phyloP scores from a whole-genome alignment of 2,113 vertebrate species.

The Petromus typicus region DNA sequence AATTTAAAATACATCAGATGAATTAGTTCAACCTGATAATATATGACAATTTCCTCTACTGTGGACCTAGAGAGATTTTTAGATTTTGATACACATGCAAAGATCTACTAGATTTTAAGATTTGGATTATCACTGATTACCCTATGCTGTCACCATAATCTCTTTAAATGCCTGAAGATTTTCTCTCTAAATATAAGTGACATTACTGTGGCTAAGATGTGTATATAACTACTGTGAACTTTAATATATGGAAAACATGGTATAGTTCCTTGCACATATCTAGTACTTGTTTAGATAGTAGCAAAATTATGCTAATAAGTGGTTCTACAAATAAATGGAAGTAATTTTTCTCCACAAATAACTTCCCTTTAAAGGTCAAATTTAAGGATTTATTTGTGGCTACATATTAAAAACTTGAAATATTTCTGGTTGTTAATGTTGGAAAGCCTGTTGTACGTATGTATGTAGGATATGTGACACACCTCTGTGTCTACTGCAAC shows the following conservation, averaged over 20 bases:
- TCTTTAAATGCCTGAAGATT: slow-evolving; percentile 13
- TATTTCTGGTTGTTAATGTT: slow-evolving; percentile 29
- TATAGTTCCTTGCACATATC: background rate
- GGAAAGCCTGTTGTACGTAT: background rate
- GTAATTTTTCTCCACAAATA: background rate
- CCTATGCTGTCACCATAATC: background rate
- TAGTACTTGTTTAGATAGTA: background rate
- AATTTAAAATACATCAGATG: background rate
- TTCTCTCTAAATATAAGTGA: background rate
- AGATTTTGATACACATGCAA: background rate
- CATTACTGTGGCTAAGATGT: background rate
- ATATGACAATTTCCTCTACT: background rate
- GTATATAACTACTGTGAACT: background rate
- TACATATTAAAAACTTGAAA: slow-evolving; percentile 33
- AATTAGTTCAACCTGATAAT: background rate
- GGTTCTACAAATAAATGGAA: background rate
- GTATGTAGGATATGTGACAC: background rate
- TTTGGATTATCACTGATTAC: background rate
- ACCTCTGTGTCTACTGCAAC: background rate
- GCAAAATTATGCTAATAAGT: background rate
- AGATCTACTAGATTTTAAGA: background rate
- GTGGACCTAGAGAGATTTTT: background rate
- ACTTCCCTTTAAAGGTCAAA: background rate
- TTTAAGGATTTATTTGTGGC: background rate
- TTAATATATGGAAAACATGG: background rate